Percentiles rank a stretch among this genome's conserved stretches.
phyloP scores from a whole-genome alignment of 2,888 invertebrate genomes.

The Sarcophaga rosellei region DNA sequence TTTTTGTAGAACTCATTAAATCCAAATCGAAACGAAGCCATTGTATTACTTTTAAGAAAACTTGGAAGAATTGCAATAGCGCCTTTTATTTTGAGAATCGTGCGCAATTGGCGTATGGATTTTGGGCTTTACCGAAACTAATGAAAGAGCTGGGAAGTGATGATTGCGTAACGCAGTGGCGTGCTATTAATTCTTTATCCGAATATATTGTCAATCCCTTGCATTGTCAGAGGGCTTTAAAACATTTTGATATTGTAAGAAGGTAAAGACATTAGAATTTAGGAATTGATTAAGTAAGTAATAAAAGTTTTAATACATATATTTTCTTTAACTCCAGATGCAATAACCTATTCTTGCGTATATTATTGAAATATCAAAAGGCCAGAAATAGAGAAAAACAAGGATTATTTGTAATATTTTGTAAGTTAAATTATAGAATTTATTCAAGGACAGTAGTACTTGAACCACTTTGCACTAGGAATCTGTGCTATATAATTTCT shows the following conservation, averaged over 20 bases:
- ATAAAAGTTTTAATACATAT: too few species aligned
- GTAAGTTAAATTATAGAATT: conserved; percentile 57
- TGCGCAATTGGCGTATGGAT: conserved; percentile 75
- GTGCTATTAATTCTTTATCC: conserved; percentile 74
- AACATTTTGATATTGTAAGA: conserved; percentile 74
- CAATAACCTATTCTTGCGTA: conserved; percentile 69
- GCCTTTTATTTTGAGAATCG: conserved; percentile 74
- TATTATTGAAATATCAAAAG: conserved; percentile 60
- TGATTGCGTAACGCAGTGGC: conserved; percentile 71
- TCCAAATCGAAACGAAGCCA: conserved; percentile 54
- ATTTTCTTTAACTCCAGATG: conserved; percentile 44
- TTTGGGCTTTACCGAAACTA: conserved; percentile 74
- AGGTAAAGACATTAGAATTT: conserved; percentile 69
- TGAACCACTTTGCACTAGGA: too few species aligned
- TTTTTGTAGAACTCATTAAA: conserved; percentile 5
- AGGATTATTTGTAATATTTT: conserved; percentile 67
- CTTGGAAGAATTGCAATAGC: conserved; percentile 50
- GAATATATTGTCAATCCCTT: conserved; percentile 76
- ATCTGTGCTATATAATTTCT: too few species aligned
- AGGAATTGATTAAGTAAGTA: too few species aligned
- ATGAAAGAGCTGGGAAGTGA: conserved; percentile 75
- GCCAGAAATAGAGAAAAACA: conserved; percentile 55
- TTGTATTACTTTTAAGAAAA: conserved; percentile 45
- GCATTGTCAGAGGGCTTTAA: conserved; percentile 74
- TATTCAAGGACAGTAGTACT: too few species aligned